Evolutionary conservation across 2,797 vertebrate species (phyloP).

Genomic region (Coluber constrictor): DNA sequence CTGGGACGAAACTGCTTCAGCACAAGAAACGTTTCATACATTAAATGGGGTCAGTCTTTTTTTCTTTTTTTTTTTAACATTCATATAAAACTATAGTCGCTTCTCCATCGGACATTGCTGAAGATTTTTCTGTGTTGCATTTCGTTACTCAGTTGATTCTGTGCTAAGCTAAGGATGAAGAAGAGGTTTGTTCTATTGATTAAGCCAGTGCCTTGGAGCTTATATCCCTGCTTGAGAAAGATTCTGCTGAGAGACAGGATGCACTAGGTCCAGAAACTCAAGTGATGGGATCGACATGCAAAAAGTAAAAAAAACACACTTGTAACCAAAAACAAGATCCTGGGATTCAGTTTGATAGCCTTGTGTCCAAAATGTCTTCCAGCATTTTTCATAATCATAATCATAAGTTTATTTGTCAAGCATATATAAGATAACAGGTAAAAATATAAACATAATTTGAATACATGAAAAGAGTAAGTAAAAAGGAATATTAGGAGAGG

Average conservation of each 20-base stretch:
- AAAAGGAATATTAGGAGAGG: too few relatives aligned
- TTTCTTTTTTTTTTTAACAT: background rate
- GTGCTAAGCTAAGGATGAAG: constrained; percentile 49
- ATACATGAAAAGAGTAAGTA: too few relatives aligned
- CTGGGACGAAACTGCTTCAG: background rate
- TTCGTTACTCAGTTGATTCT: background rate
- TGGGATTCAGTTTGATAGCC: background rate
- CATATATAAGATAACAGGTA: too few relatives aligned
- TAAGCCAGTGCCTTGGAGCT: background rate
- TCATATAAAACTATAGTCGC: background rate
- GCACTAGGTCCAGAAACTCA: background rate
- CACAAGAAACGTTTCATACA: background rate
- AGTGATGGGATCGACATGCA: background rate
- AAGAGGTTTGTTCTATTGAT: background rate
- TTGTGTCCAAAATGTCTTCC: background rate
- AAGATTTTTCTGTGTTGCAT: background rate
- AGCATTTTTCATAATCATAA: background rate
- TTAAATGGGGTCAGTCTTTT: background rate
- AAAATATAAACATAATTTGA: too few relatives aligned
- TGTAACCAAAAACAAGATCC: background rate
- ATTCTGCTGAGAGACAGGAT: background rate
- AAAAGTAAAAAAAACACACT: background rate
- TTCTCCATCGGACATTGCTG: background rate
- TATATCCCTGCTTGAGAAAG: background rate
- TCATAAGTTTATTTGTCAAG: too few relatives aligned